phyloP scores from a whole-genome alignment of 1,140 invertebrate species.

The Drosophila grimshawi region DNA sequence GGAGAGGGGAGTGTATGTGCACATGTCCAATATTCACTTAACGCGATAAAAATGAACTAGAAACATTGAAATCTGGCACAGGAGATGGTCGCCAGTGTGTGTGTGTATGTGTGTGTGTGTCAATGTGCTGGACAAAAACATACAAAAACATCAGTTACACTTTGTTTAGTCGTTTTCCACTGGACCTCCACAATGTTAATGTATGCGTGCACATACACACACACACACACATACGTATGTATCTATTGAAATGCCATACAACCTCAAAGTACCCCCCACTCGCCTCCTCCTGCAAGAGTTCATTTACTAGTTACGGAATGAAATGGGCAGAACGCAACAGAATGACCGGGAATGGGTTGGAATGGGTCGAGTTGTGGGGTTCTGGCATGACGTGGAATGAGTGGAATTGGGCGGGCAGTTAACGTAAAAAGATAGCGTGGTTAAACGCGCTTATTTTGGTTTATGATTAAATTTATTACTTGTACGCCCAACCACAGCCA shows the following conservation, averaged over 20 bases:
- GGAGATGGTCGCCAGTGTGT: conserved; percentile 18
- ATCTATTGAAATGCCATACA: conserved; percentile 41
- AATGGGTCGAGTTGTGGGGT: neutral
- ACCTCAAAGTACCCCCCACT: neutral
- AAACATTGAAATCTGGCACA: conserved; percentile 72
- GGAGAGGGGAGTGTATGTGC: conserved; percentile 24
- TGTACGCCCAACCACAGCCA: conserved; percentile 73
- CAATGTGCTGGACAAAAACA: conserved; percentile 52
- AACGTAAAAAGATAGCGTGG: conserved; percentile 77
- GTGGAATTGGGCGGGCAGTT: conserved; percentile 39
- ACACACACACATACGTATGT: conserved; percentile 43
- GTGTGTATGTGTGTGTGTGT: neutral
- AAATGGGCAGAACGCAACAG: neutral
- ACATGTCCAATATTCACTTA: conserved; percentile 82
- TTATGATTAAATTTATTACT: conserved; percentile 82
- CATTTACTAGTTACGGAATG: neutral
- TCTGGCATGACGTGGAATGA: neutral
- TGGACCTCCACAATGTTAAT: conserved; percentile 23
- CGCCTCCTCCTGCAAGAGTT: too few species aligned
- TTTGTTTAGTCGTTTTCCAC: conserved; percentile 67
- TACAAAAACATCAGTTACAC: conserved; percentile 78
- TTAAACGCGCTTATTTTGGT: conserved; percentile 81
- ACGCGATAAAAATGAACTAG: conserved; percentile 83
- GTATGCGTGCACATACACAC: conserved; percentile 32
- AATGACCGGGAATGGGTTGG: neutral